Conservation (phyloP, 2,888 invertebrate species). For the Platycnemis pennipes region DNA sequence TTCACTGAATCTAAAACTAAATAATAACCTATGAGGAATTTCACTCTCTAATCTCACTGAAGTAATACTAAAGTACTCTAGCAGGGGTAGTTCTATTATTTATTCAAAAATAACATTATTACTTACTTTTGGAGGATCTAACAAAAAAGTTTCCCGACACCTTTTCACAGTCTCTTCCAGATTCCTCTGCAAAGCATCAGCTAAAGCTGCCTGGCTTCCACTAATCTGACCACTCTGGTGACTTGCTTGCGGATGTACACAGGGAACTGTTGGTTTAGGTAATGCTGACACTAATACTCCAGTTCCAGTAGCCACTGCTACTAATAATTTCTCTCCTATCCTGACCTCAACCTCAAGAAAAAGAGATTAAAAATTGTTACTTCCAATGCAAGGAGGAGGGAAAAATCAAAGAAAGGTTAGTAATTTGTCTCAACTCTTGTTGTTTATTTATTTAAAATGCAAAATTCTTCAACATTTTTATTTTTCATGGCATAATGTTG, state of each 20-base stretch:
- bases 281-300: slow-evolving; percentile 90
- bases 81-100: neutral
- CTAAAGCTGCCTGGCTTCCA: slow-evolving; percentile 84
- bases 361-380: too few relatives aligned
- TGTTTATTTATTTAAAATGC: too few relatives aligned
- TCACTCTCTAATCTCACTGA: neutral
- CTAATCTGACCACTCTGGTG: slow-evolving; percentile 84
- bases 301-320: slow-evolving; percentile 94
- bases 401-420: neutral
- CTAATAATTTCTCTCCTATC: slow-evolving; percentile 92
- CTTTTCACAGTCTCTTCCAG: slow-evolving; percentile 86
- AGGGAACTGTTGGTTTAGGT: slow-evolving; percentile 88
- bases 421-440: neutral
- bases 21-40: too few relatives aligned
- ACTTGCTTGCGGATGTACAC: slow-evolving; percentile 78
- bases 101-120: neutral
- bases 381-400: neutral
- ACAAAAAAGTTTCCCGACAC: slow-evolving; percentile 86
- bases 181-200: slow-evolving; percentile 84
- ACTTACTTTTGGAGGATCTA: slow-evolving; percentile 79
- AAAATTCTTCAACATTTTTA: too few relatives aligned
- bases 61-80: neutral
- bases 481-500: too few relatives aligned
- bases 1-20: too few relatives aligned
- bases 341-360: slow-evolving; percentile 84